phyloP scores from a whole-genome alignment of 1,140 invertebrate species.

The Teleopsis dalmanni region DNA sequence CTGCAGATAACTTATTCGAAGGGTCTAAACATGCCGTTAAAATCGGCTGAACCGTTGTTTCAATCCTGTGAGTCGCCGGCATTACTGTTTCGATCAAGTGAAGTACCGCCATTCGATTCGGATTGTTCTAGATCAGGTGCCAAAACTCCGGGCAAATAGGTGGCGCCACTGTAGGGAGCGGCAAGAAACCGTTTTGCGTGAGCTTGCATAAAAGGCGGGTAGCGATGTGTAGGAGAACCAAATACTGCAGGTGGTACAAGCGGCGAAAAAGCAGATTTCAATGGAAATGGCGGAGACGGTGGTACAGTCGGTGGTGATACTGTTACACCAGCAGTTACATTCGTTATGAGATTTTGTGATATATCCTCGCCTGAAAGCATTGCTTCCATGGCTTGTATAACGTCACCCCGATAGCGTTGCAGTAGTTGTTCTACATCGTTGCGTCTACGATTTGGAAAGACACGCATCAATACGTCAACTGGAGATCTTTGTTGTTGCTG shows the following conservation, averaged over 20 bases:
- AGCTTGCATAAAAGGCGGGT: constrained; percentile 45
- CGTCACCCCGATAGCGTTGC: constrained; percentile 71
- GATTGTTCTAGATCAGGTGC: constrained; percentile 49
- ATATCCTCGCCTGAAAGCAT: constrained; percentile 61
- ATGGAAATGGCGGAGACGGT: constrained; percentile 46
- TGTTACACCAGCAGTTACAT: constrained; percentile 10
- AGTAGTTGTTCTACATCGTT: constrained; percentile 76
- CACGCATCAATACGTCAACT: constrained; percentile 65
- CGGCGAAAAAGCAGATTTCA: constrained; percentile 68
- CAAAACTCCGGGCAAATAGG: constrained; percentile 70
- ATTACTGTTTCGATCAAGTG: constrained; percentile 25
- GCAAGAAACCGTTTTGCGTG: constrained; percentile 63
- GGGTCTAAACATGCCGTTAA: constrained; percentile 26
- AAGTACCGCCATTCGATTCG: constrained; percentile 29
- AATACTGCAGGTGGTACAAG: constrained; percentile 50
- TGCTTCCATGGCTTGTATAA: constrained; percentile 83
- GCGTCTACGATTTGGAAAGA: constrained; percentile 77
- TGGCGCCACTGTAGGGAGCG: constrained; percentile 73
- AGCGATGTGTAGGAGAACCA: constrained; percentile 44
- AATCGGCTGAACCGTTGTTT: constrained; percentile 18
- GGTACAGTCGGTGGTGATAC: constrained; percentile 26
- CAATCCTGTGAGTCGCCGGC: constrained; percentile 29
- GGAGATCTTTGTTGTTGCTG: constrained; percentile 54
- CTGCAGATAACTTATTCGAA: constrained; percentile 26
- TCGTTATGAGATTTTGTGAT: constrained; percentile 21